Evolutionary conservation across 2,888 invertebrate species (phyloP).

Genomic region (Meghimatium bilineatum): DNA sequence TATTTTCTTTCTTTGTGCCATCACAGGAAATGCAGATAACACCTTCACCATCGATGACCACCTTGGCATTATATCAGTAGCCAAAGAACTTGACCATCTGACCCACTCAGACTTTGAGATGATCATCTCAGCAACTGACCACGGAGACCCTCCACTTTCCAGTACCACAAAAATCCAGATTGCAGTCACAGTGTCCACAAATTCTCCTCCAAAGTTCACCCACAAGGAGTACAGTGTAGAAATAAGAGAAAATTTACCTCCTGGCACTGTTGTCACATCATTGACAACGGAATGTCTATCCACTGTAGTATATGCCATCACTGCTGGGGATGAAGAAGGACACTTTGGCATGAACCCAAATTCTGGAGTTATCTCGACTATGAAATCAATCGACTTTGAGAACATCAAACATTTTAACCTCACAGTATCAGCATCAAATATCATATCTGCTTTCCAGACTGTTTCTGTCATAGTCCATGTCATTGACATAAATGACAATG

Average conservation of each 20-base stretch:
- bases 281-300: slow-evolving; percentile 69
- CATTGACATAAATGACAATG: slow-evolving; percentile 85
- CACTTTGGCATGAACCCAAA: slow-evolving; percentile 89
- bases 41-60: slow-evolving; percentile 88
- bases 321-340: slow-evolving; percentile 86
- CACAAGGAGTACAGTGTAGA: slow-evolving; percentile 65
- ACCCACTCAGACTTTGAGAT: slow-evolving; percentile 82
- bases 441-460: slow-evolving; percentile 86
- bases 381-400: slow-evolving; percentile 86
- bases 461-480: slow-evolving; percentile 89
- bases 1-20: slow-evolving; percentile 32
- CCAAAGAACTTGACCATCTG: slow-evolving; percentile 81
- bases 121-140: slow-evolving; percentile 92
- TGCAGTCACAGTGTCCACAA: slow-evolving; percentile 92
- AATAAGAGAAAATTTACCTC: slow-evolving; percentile 65
- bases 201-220: slow-evolving; percentile 91
- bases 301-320: slow-evolving; percentile 82
- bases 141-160: slow-evolving; percentile 84
- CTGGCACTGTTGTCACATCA: slow-evolving; percentile 62
- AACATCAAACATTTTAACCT: slow-evolving; percentile 86
- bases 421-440: slow-evolving; percentile 89
- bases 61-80: slow-evolving; percentile 82
- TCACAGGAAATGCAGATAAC: slow-evolving; percentile 88
- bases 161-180: slow-evolving; percentile 91
- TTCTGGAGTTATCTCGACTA: slow-evolving; percentile 88